phyloP scores from a whole-genome alignment of 2,113 vertebrate species.

The Desmodus rotundus region DNA sequence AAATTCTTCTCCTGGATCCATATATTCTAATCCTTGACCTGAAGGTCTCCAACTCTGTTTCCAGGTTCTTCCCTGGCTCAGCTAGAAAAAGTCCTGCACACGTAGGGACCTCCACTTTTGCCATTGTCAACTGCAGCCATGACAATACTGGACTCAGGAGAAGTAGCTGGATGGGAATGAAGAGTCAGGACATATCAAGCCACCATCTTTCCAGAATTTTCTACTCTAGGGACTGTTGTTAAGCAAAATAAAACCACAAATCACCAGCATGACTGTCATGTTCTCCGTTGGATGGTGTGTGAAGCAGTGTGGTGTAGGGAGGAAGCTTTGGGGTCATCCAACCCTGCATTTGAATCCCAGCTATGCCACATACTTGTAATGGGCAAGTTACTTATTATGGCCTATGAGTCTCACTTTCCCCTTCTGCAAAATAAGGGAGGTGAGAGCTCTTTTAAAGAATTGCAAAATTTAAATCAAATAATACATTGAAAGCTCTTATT shows the following conservation, averaged over 20 bases:
- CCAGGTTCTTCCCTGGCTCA: background rate
- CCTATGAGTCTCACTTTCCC: background rate
- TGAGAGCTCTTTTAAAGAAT: background rate
- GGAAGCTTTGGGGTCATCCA: background rate
- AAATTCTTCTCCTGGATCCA: background rate
- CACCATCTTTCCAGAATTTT: background rate
- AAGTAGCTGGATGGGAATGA: background rate
- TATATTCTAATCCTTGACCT: background rate
- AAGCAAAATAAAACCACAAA: background rate
- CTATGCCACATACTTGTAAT: background rate
- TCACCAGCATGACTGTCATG: background rate
- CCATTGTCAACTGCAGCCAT: background rate
- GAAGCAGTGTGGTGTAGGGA: background rate
- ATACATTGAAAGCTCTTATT: background rate
- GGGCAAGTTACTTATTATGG: background rate
- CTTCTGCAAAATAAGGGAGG: background rate
- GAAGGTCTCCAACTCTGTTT: background rate
- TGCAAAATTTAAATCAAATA: background rate
- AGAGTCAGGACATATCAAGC: background rate
- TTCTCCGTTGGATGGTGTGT: background rate
- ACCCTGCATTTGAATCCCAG: background rate
- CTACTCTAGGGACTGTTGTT: background rate
- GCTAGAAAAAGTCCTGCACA: background rate
- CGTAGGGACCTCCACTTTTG: background rate
- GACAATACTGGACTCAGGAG: background rate